Percentiles rank a stretch among this genome's conserved stretches.
phyloP scores from a whole-genome alignment of 2,797 vertebrate genomes.

The Arrhamphus sclerolepis region DNA sequence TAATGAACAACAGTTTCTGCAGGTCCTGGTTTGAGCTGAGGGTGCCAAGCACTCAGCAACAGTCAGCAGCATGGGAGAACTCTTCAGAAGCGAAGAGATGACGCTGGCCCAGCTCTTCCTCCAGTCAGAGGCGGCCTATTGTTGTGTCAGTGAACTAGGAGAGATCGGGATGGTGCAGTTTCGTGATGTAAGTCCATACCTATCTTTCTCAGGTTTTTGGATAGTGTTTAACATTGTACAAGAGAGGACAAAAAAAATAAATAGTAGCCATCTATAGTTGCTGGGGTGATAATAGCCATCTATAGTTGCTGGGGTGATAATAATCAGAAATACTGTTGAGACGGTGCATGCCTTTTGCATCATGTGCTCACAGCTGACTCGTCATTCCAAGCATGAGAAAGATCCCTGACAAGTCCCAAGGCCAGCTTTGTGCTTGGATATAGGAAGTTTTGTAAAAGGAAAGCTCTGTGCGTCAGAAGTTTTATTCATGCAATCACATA shows the following conservation, averaged over 20 bases:
- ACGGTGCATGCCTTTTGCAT: slow-evolving; percentile 45
- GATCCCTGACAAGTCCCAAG: slow-evolving; percentile 35
- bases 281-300: neutral
- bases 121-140: slow-evolving; percentile 94
- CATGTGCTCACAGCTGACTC: slow-evolving; percentile 72
- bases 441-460: slow-evolving; percentile 22
- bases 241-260: too few relatives aligned
- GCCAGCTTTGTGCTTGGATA: slow-evolving; percentile 48
- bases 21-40: slow-evolving; percentile 23
- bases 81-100: slow-evolving; percentile 97
- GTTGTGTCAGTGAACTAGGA: slow-evolving; percentile 96
- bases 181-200: slow-evolving; percentile 87
- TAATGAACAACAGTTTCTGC: too few relatives aligned
- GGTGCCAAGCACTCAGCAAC: slow-evolving; percentile 29
- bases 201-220: neutral
- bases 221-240: neutral
- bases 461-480: slow-evolving; percentile 3
- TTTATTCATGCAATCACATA: neutral
- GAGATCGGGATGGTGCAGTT: slow-evolving; percentile 98
- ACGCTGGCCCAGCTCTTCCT: slow-evolving; percentile 95
- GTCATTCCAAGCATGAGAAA: slow-evolving; percentile 51
- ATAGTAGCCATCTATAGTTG: neutral
- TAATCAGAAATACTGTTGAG: slow-evolving; percentile 32
- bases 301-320: too few relatives aligned
- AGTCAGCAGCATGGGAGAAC: slow-evolving; percentile 87